phyloP scores from a whole-genome alignment of 2,888 invertebrate genomes.

The Calephelis perditalis region DNA sequence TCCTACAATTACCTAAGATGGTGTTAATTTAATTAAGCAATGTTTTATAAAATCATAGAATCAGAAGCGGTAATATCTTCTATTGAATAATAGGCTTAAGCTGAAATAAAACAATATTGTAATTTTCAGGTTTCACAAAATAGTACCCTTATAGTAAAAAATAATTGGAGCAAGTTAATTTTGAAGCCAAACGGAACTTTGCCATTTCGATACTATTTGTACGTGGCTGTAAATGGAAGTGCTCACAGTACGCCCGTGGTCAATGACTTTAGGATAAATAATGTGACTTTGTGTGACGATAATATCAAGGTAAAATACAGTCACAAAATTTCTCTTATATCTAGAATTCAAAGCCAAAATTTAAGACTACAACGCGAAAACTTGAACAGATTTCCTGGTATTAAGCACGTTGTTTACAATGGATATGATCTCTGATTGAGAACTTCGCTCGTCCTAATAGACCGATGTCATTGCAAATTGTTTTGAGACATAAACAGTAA shows the following conservation, averaged over 20 bases:
- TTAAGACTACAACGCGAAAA: no score
- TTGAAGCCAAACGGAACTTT: slow-evolving; percentile 40
- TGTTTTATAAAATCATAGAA: slow-evolving; percentile 8
- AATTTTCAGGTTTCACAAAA: slow-evolving; percentile 42
- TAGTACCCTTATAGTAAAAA: slow-evolving; percentile 34
- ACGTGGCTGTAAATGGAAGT: slow-evolving; percentile 35
- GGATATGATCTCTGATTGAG: no score
- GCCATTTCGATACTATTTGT: slow-evolving; percentile 46
- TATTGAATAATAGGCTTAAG: no score
- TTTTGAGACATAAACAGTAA: no score
- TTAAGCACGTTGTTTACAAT: no score
- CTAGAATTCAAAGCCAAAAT: no score
- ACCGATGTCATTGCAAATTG: no score
- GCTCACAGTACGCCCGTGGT: slow-evolving; percentile 42
- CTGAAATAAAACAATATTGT: no score
- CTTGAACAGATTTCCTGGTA: no score
- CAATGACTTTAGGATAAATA: slow-evolving; percentile 45
- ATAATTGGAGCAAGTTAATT: slow-evolving; percentile 38
- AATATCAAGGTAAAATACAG: slow-evolving; percentile 47
- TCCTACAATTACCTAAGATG: background rate
- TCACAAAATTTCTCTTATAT: no score
- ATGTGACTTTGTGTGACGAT: slow-evolving; percentile 51
- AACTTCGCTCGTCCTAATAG: no score
- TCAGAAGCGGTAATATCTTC: background rate
- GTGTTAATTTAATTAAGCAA: background rate